Evolutionary conservation across 1,140 invertebrate species (phyloP), one percentile per base, ranked within the genome.

Genomic region (Lasaia peninsularis): DNA sequence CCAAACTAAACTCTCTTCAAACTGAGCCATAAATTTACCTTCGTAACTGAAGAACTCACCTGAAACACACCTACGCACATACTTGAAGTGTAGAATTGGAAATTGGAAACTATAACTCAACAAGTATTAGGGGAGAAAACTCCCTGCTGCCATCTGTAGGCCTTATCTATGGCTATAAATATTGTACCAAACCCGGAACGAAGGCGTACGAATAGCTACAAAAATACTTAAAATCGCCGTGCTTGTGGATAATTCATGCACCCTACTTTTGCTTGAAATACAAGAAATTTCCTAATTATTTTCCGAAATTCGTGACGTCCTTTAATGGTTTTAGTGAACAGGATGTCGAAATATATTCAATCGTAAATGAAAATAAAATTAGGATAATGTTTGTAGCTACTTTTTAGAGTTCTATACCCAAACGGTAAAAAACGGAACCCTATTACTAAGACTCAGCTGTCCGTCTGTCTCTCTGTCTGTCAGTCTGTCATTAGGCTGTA

Each of bases 91-190:
- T 68, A 69, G 68, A 75, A 73, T 72, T 80, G 75, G 73, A 86
- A 88, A 88, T 88, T 88, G 82, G 80, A 81, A 80, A 76, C 81
- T 77, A 81, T 88, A 86, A 86, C 75, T 88, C 81, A 88, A 84
- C 81, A 75, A 86, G 80, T 86, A 86, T 85, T 82, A 85, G 77
- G 79, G 85, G 77, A 77, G 80, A 82, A 86, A 86, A 86, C 71
- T 83, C 71, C 75, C 66, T 58, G 73, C 82, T 62, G 74, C 82
- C 85, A 88, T 88, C 85, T 88, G 85, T 85, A 88, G 78, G 76
- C 79, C 80, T 88, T 88, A 85, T 86, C 82, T 84, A 71, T 64
- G 57, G 62, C 79, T 78, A 85, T 88, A 88, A 86, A 86, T 88
- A 86, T 77, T 64, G 59, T 78, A 79, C 72, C 72, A 74, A 75